phyloP scores from a whole-genome alignment of 2,888 invertebrate species.

The Spilosoma lubricipeda region DNA sequence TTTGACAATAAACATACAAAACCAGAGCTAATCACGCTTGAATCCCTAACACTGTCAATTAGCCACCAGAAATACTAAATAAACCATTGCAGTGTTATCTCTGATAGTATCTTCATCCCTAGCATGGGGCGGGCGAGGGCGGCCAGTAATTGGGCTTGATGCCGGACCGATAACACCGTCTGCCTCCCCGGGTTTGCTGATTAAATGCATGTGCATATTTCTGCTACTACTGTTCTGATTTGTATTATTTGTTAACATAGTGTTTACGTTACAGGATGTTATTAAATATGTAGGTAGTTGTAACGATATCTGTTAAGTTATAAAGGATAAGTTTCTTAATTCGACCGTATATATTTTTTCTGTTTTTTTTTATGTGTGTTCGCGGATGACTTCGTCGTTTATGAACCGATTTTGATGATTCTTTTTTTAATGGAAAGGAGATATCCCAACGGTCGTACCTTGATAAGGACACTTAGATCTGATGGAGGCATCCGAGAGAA shows the following conservation, averaged over 20 bases:
- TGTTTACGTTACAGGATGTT: background rate
- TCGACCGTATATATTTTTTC: too few species aligned
- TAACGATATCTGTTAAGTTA: too few species aligned
- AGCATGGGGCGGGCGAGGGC: constrained; percentile 30
- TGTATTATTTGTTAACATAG: background rate
- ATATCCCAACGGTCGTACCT: too few species aligned
- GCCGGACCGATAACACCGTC: constrained; percentile 62
- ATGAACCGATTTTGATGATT: too few species aligned
- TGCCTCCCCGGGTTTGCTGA: constrained; percentile 39
- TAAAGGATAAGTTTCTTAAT: too few species aligned
- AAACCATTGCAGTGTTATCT: constrained; percentile 48
- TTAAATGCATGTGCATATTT: constrained; percentile 53
- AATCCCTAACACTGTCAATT: constrained; percentile 14
- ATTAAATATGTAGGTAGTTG: background rate
- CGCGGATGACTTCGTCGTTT: too few species aligned
- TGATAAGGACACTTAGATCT: too few species aligned
- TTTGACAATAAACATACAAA: background rate
- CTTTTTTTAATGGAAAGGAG: too few species aligned
- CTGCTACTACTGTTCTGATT: constrained; percentile 15
- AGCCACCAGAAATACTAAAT: constrained; percentile 41
- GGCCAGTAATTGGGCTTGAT: constrained; percentile 63
- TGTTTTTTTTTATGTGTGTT: too few species aligned
- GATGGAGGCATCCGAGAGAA: too few species aligned
- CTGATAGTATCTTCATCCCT: constrained; percentile 51
- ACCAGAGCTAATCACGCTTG: constrained; percentile 1